phyloP scores from a whole-genome alignment of 1,140 invertebrate species.

The Eufriesea mexicana region DNA sequence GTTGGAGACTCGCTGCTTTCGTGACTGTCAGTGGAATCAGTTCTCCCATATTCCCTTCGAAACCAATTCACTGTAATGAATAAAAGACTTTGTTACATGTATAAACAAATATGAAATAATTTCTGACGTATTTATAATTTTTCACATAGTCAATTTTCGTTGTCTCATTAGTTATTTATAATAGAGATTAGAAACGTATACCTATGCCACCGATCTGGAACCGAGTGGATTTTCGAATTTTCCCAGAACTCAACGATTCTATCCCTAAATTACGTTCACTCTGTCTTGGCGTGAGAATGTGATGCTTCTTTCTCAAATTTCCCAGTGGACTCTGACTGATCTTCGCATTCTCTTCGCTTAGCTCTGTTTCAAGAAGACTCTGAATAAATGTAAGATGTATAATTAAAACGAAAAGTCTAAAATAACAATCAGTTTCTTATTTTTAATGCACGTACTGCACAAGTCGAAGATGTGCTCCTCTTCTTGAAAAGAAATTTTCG shows the following conservation, averaged over 20 bases:
- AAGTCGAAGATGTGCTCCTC: conserved; percentile 92
- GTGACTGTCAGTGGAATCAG: conserved; percentile 83
- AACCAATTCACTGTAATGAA: conserved; percentile 87
- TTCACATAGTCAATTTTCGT: neutral
- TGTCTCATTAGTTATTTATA: neutral
- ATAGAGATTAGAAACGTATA: conserved; percentile 70
- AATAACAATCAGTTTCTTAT: neutral
- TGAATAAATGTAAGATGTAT: conserved; percentile 67
- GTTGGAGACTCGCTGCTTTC: conserved; percentile 85
- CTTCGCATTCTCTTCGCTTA: conserved; percentile 87
- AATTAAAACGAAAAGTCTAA: neutral
- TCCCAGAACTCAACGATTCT: conserved; percentile 70
- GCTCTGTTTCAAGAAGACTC: conserved; percentile 91
- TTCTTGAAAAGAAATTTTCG: conserved; percentile 93
- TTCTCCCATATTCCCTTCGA: conserved; percentile 82
- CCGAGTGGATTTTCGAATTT: conserved; percentile 74
- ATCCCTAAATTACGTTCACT: conserved; percentile 88
- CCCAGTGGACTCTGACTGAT: conserved; percentile 89
- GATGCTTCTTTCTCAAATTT: conserved; percentile 88
- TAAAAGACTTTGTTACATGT: neutral
- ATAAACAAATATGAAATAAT: too few relatives aligned
- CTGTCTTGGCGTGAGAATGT: conserved; percentile 90
- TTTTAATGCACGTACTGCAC: conserved; percentile 84
- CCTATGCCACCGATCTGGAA: conserved; percentile 86
- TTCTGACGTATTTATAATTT: neutral